Conservation (phyloP, 2,113 vertebrate species). For the Centropristis striata region DNA sequence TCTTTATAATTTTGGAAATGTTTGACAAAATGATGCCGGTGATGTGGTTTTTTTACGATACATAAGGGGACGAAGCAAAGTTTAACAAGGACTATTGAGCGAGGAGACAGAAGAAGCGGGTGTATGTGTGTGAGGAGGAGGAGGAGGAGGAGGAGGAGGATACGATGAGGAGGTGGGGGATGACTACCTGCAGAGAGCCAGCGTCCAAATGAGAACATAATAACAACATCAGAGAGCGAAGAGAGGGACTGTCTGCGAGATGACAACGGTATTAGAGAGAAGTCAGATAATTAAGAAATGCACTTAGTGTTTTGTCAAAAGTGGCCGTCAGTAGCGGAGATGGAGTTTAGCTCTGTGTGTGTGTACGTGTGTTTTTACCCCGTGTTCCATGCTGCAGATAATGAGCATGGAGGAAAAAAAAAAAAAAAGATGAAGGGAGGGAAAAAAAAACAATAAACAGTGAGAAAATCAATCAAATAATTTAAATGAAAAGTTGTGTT, state of each 20-base stretch:
- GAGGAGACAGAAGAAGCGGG: background rate
- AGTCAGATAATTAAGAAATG: constrained; percentile 86
- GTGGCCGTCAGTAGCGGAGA: constrained; percentile 77
- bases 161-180: constrained; percentile 25
- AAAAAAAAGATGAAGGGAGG: constrained; percentile 20
- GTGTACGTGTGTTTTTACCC: background rate
- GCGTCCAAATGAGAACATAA: constrained; percentile 83
- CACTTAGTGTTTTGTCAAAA: constrained; percentile 85
- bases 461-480: constrained; percentile 73
- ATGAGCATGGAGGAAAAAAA: constrained; percentile 63
- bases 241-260: constrained; percentile 77
- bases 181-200: constrained; percentile 83
- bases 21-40: background rate
- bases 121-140: constrained; percentile 28
- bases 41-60: constrained; percentile 54
- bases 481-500: constrained; percentile 80
- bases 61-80: constrained; percentile 28
- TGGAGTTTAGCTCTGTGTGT: constrained; percentile 42
- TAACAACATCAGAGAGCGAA: constrained; percentile 79
- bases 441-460: constrained; percentile 49
- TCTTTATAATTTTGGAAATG: background rate
- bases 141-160: too few relatives aligned
- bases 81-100: constrained; percentile 26
- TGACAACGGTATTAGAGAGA: constrained; percentile 82
- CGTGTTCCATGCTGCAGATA: constrained; percentile 63